Percentiles rank a stretch among this genome's conserved stretches.
Evolutionary conservation across 2,797 vertebrate species (phyloP).

Genomic region (Diceros bicornis): DNA sequence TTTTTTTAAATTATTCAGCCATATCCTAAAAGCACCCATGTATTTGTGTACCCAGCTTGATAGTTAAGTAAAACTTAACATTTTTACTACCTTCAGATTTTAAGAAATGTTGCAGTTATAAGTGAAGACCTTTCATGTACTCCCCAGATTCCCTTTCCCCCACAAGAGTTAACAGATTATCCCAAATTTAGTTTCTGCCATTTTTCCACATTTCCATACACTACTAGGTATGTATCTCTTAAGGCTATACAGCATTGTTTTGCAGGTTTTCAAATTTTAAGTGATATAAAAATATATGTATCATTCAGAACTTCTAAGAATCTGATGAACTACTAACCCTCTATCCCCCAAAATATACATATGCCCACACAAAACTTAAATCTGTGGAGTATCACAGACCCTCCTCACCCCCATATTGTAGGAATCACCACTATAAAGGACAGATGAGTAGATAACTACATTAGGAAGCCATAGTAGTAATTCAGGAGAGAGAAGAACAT

Average conservation of each 20-base stretch:
- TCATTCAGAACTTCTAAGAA: background rate
- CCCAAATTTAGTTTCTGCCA: background rate
- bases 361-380: background rate
- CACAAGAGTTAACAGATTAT: background rate
- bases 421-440: background rate
- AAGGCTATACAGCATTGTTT: background rate
- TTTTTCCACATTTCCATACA: background rate
- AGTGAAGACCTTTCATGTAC: background rate
- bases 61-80: background rate
- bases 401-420: background rate
- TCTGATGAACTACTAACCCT: background rate
- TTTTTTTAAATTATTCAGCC: background rate
- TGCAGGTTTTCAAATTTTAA: background rate
- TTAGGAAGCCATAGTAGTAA: background rate
- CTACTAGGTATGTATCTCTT: background rate
- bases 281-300: background rate
- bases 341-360: background rate
- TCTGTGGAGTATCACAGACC: background rate
- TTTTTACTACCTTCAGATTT: background rate
- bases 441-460: background rate
- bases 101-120: background rate
- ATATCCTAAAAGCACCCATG: background rate
- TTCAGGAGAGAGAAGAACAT: background rate
- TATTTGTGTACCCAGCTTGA: background rate
- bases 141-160: background rate